phyloP scores from a whole-genome alignment of 92 coral and sea anemone species.

The Zoanthus gigantus region DNA sequence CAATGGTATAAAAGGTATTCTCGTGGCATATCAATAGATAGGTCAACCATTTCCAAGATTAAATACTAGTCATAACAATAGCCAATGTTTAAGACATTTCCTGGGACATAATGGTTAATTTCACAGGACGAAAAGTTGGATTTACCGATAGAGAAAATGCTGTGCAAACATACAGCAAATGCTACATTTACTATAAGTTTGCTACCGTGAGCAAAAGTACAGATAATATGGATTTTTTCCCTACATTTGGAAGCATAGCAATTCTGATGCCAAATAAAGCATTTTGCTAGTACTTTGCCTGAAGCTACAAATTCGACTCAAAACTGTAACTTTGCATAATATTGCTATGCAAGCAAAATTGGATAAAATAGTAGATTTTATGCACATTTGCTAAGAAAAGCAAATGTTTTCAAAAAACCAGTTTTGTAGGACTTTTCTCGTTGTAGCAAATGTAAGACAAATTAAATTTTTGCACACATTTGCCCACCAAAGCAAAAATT shows the following conservation, averaged over 20 bases:
- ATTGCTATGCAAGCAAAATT: constrained; percentile 15
- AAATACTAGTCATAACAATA: too few relatives aligned
- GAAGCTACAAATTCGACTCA: constrained; percentile 12
- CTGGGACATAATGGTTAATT: too few relatives aligned
- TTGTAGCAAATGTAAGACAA: constrained; percentile 33
- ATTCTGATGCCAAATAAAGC: constrained; percentile 37
- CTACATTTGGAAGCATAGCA: constrained; percentile 29
- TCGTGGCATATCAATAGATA: too few relatives aligned
- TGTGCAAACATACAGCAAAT: constrained; percentile 26
- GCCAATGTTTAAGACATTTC: too few relatives aligned
- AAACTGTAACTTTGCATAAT: constrained; percentile 21
- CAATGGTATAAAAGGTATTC: too few relatives aligned
- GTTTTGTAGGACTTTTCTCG: constrained; percentile 28
- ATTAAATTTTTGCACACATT: constrained; percentile 24
- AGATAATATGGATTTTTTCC: neutral
- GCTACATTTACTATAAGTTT: constrained; percentile 24
- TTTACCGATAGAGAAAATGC: constrained; percentile 22
- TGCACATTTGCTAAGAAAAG: constrained; percentile 15
- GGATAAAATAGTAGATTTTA: constrained; percentile 26
- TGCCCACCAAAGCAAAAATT: constrained; percentile 38
- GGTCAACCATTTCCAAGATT: too few relatives aligned
- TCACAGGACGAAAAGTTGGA: constrained; percentile 33
- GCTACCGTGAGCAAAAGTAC: constrained; percentile 27
- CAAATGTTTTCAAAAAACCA: constrained; percentile 27
- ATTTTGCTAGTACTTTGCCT: constrained; percentile 35